phyloP scores from a whole-genome alignment of 1,140 invertebrate genomes.

The Elymnias hypermnestra region DNA sequence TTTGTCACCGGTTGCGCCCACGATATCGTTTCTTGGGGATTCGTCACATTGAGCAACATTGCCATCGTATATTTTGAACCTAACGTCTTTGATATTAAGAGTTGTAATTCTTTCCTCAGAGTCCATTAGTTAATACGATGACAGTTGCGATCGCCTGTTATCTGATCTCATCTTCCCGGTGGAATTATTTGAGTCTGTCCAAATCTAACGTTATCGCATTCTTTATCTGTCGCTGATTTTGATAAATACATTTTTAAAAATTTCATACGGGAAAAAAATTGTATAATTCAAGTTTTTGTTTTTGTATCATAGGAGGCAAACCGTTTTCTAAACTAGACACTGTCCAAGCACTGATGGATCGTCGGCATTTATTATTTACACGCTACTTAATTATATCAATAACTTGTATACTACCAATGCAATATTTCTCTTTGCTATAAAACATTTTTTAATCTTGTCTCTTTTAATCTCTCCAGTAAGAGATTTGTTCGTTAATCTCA shows the following conservation, averaged over 20 bases:
- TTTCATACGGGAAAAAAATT: not conserved
- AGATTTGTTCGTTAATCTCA: no score
- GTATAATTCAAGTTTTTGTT: no score
- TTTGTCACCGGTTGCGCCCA: conserved; percentile 70
- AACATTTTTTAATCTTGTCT: no score
- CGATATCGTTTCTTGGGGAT: conserved; percentile 52
- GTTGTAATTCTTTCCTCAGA: conserved; percentile 25
- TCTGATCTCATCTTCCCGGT: conserved; percentile 62
- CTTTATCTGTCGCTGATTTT: conserved; percentile 35
- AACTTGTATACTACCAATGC: no score
- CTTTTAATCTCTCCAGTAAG: no score
- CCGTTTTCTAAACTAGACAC: no score
- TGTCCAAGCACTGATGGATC: no score
- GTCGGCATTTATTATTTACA: no score
- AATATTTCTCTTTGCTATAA: no score
- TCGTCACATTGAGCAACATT: conserved; percentile 42
- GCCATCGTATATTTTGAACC: conserved; percentile 37
- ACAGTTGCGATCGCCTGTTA: conserved; percentile 62
- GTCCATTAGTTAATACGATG: conserved; percentile 56
- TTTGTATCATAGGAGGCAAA: no score
- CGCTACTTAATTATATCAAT: no score
- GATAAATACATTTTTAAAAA: conserved; percentile 12
- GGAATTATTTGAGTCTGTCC: conserved; percentile 50
- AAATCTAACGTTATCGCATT: conserved; percentile 38
- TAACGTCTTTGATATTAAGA: conserved; percentile 33